Percentiles rank a stretch among this genome's conserved stretches.
phyloP scores from a whole-genome alignment of 2,888 invertebrate species.

The Chymomyza amoena region DNA sequence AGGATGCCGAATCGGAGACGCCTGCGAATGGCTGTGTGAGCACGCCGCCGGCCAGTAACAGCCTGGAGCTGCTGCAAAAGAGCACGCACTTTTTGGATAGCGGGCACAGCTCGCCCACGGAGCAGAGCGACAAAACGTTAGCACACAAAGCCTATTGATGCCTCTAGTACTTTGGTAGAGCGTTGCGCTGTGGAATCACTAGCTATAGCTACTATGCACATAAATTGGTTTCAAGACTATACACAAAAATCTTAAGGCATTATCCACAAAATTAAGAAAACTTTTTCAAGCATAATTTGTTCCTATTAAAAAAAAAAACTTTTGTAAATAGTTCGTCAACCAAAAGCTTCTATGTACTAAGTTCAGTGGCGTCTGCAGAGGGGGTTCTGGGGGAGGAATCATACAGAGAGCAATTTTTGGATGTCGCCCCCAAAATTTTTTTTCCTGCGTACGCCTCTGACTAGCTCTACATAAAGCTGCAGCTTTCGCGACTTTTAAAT shows the following conservation, averaged over 20 bases:
- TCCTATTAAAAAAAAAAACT: conserved; percentile 51
- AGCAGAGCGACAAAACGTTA: conserved; percentile 48
- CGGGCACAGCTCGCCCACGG: conserved; percentile 13
- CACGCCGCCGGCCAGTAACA: conserved; percentile 16
- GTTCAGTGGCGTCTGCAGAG: too few species aligned
- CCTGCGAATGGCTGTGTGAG: neutral
- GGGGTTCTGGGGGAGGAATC: too few species aligned
- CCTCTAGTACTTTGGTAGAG: neutral
- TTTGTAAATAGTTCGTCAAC: conserved; percentile 45
- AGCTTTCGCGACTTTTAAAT: neutral
- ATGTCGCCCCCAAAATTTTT: too few species aligned
- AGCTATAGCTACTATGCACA: conserved; percentile 42
- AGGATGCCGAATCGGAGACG: conserved; percentile 24
- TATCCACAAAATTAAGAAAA: conserved; percentile 29
- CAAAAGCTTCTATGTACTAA: neutral
- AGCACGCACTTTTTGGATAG: conserved; percentile 36
- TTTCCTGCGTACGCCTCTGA: too few species aligned
- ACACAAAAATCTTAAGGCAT: conserved; percentile 11
- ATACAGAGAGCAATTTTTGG: too few species aligned
- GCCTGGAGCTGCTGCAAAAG: conserved; percentile 24
- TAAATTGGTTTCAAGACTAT: conserved; percentile 62
- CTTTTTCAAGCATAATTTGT: conserved; percentile 50
- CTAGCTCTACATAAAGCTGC: conserved; percentile 15
- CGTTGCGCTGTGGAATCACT: conserved; percentile 23
- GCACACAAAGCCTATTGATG: conserved; percentile 53